Base-by-base conservation (phyloP, 2,113 vertebrate species). In the Setophaga petechia region DNA sequence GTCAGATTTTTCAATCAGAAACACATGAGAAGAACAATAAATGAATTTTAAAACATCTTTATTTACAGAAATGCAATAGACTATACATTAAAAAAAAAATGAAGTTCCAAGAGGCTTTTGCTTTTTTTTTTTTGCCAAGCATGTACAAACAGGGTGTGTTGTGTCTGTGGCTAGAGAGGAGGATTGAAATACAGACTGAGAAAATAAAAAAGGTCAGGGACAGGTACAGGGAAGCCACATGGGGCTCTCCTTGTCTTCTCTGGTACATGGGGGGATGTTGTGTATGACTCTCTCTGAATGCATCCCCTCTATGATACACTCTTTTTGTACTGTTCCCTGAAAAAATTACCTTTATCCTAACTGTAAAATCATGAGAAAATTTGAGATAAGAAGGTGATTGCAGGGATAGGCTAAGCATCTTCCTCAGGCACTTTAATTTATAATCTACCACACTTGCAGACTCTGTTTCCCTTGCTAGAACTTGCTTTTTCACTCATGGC, bases 1-100 rank as follows among this genome's bases (percentile, higher is more conserved):
- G 75, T 96, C 82, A 31, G 15, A 46, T 86, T 96, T 92, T 98
- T 96, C 87, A 93, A 78, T 96, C 93, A 93, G 86, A 94, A 95
- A 77, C 67, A 96, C 78, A 85, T n/a, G 71, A 96, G 82, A 88
- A 91, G 62, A 97, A 96, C 57, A 97, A 88, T 86, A 94, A 94
- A 80, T 87, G 28, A 94, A 71, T 95, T 95, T 77, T 37, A 51
- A 91, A 87, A 68, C 92, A 74, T 17, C 17, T 88, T 91, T 96
- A 81, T 95, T 97, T 97, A 83, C 35, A 85, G 73, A 93, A 31
- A 24, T 87, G 10, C 6, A 18, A 61, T 55, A 51, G 52, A 87
- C 90, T 49, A 22, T 21, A 23, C 25, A 59, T 72, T 4, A 80
- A 51, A 86, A 84, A 86, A 84, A 62, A 14, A 58, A 55, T 41